Evolutionary conservation across 2,797 vertebrate genomes (phyloP).

Genomic region (Propithecus deckenii): DNA sequence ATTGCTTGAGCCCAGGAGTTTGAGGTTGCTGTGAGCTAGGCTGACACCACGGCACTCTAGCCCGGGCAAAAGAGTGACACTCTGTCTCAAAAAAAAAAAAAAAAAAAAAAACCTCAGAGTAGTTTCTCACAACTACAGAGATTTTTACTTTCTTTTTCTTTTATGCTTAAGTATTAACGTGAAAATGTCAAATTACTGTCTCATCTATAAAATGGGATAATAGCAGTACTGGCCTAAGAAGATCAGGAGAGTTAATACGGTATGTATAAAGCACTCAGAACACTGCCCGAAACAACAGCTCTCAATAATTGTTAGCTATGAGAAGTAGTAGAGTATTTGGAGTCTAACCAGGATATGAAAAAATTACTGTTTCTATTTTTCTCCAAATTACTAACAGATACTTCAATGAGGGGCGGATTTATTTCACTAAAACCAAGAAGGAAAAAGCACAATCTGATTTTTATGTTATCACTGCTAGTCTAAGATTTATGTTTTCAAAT

Average conservation of each 20-base stretch:
- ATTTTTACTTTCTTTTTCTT: not conserved
- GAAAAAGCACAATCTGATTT: constrained; percentile 25
- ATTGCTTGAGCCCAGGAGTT: too few relatives aligned
- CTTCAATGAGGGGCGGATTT: not conserved
- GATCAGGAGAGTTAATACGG: not conserved
- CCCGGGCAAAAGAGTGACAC: too few relatives aligned
- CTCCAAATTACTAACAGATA: constrained; percentile 33
- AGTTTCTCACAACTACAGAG: not conserved
- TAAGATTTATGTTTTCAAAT: constrained; percentile 36
- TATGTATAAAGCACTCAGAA: not conserved
- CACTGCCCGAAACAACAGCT: not conserved
- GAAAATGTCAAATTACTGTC: constrained; percentile 24
- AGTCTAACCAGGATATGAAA: not conserved
- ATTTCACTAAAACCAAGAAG: constrained; percentile 19
- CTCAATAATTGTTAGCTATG: not conserved
- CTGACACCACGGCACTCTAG: too few relatives aligned
- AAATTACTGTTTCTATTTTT: not conserved
- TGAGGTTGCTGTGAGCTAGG: too few relatives aligned
- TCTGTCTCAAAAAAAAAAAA: too few relatives aligned
- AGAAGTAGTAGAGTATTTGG: not conserved
- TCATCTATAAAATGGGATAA: not conserved
- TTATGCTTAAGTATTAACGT: not conserved
- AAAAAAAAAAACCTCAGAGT: too few relatives aligned
- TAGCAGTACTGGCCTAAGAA: not conserved
- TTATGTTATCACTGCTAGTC: not conserved